These are phyloP conservation scores for Hirtodrosophila duncani DNA, from an alignment of 2,888 invertebrate species.

Conservation along the genomic window DNA sequence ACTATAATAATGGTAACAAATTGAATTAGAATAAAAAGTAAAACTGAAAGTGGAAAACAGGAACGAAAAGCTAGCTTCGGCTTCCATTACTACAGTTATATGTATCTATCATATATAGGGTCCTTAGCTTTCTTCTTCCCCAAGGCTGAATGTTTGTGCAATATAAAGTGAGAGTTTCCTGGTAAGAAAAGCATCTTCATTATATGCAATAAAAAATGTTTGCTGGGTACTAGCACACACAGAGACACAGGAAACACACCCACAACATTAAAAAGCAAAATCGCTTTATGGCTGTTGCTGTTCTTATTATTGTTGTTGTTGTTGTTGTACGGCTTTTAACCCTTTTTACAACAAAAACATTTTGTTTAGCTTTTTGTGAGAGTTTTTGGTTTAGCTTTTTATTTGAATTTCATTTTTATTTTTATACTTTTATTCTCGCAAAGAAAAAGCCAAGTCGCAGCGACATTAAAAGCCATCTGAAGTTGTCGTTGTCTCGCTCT, in stretches of 20 bases:
- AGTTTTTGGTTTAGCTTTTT: conserved; percentile 64
- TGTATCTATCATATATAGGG: too few species aligned
- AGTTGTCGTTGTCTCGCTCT: conserved; percentile 41
- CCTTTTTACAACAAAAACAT: conserved; percentile 52
- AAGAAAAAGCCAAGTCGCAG: conserved; percentile 35
- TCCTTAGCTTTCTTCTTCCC: too few species aligned
- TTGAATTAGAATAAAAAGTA: too few species aligned
- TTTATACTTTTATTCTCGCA: conserved; percentile 66
- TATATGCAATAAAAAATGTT: too few species aligned
- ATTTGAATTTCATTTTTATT: conserved; percentile 67
- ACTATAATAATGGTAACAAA: too few species aligned
- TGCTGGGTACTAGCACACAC: conserved; percentile 1
- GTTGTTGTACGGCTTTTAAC: conserved; percentile 46
- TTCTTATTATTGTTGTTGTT: conserved; percentile 20
- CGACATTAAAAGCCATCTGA: conserved; percentile 70
- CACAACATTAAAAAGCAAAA: conserved; percentile 54
- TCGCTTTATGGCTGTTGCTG: conserved; percentile 57
- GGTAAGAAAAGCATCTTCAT: too few species aligned
- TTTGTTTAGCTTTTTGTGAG: conserved; percentile 55
- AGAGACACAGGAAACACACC: conserved; percentile 31
- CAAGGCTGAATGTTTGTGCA: too few species aligned
- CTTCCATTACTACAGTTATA: too few species aligned
- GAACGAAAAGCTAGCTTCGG: too few species aligned
- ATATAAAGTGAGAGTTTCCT: too few species aligned
- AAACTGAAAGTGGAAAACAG: too few species aligned